These are phyloP conservation scores for Branchinecta sandiegonensis DNA, from an alignment of 2,888 invertebrate species.

Conservation along the genomic window DNA sequence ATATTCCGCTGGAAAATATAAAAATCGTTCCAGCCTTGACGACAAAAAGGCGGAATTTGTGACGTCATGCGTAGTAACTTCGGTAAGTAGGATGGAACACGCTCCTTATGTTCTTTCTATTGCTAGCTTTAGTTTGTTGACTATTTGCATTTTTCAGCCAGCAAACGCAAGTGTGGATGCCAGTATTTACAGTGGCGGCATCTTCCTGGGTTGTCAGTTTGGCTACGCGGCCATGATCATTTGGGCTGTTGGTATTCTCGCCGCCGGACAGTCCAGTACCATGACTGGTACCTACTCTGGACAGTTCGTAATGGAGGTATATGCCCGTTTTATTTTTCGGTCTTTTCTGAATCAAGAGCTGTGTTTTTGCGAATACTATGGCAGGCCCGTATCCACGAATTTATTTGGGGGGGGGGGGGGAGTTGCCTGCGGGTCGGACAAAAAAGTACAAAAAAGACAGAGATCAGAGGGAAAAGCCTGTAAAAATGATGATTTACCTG, in stretches of 20 bases:
- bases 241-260: conserved; percentile 67
- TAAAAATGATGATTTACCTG: too few species aligned
- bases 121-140: background rate
- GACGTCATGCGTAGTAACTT: too few species aligned
- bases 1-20: too few species aligned
- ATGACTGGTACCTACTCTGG: conserved; percentile 78
- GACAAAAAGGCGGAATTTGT: too few species aligned
- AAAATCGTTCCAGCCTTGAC: too few species aligned
- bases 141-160: background rate
- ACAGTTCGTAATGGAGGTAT: conserved; percentile 66
- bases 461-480: too few species aligned
- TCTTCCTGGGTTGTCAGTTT: conserved; percentile 60
- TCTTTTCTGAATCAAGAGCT: background rate
- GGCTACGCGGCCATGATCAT: conserved; percentile 63
- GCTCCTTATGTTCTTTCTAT: background rate
- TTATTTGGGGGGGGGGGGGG: too few species aligned
- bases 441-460: too few species aligned
- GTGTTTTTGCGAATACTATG: too few species aligned
- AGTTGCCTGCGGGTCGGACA: too few species aligned
- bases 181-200: conserved; percentile 56
- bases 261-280: conserved; percentile 68
- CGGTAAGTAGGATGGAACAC: too few species aligned
- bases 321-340: conserved; percentile 14
- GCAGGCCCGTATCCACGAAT: too few species aligned
- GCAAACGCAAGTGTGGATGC: conserved; percentile 43